Base-by-base conservation (phyloP, 2,113 vertebrate species). In the Rattus rattus region DNA sequence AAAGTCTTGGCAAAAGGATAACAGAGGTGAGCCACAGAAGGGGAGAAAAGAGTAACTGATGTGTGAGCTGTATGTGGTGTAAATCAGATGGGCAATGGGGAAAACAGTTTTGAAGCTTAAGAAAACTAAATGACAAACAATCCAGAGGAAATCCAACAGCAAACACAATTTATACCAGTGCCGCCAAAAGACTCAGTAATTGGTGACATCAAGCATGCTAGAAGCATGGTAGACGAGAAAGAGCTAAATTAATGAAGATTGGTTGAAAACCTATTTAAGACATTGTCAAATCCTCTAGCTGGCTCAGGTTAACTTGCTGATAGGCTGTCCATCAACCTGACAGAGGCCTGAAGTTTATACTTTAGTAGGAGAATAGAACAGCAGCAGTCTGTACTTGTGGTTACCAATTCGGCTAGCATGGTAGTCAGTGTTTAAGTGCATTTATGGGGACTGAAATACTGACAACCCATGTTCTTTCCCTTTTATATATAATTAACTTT, bases 261-360 rank as follows among this genome's bases (percentile, higher is more conserved):
- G 65, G 52, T 69, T 95, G 93, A 76, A 91, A 94, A 81, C 63
- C 63, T 67, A 88, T 92, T 95, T 87, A 84, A 93, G 92, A 88
- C 76, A 77, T 81, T 91, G 56, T 94, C 75, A 91, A 91, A 72
- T 19, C 59, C 59, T 86, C 70, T 94, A 59, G 30, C n/a, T 30
- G 26, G 10, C 84, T 79, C 39, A 0, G 43, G 26, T 22, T 63
- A 85, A 30, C 39, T 89, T 56, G 4, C 2, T 65, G 69, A 73
- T 65, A 36, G 19, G 16, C 49, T 84, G 90, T 63, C 59, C 14
- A 72, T 85, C 36, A 1, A 0, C 12, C 52, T 69, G 63, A 65
- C 52, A 79, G 80, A 43, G 33, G 26, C 77, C n/a, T 43, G n/a
- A 65, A 56, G 39, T 65, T 26, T 43, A 33, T n/a, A 12, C 77